Evolutionary conservation across 92 coral and sea anemone species (phyloP), one percentile per base, ranked within the genome.

Genomic region (Paragorgia papillata): DNA sequence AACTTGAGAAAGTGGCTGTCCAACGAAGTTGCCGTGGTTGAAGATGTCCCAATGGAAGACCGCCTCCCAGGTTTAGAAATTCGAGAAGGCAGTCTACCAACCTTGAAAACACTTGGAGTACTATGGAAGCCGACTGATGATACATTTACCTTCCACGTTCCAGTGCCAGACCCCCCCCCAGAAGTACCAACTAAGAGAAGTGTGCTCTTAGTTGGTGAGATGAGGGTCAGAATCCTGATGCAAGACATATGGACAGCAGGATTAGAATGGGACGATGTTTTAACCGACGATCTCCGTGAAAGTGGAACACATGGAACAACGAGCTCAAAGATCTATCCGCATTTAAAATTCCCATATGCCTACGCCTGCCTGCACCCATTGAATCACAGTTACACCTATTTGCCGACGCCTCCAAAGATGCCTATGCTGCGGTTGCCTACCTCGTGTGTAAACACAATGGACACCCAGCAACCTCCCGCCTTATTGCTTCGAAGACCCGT

Each of bases 141-240:
- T 34, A 56, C 51, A 19, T 84, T 48, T 37, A 51, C 74, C 15
- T 82, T 82, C 56, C n/a, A n/a, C n/a, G n/a, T n/a, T n/a, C 75
- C 49, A 2, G 26, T 62, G 12, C 82, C 43, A 30, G 55, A 51
- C 2, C 19, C 20, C 7, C 8, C 17, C 44, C 30, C 27, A 27
- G 62, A 32, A 24, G 76, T 21, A 29, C 74, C 31, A 41, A 85
- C 85, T 30, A 85, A 85, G 81, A 57, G 85, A 44, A 74, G 61
- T 33, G 67, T 80, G 51, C 50, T 85, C 17, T 75, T 79, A 17
- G 75, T 51, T 29, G 70, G 79, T 20, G 78, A 76, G 51, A 62
- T 85, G 9, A 24, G 65, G 74, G 80, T 85, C 0, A 85, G 74
- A 51, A 41, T 85, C 29, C 80, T 80, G 0, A 76, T 86, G 71